Evolutionary conservation across 2,113 vertebrate genomes (phyloP).

Genomic region (Ariopsis seemanni): DNA sequence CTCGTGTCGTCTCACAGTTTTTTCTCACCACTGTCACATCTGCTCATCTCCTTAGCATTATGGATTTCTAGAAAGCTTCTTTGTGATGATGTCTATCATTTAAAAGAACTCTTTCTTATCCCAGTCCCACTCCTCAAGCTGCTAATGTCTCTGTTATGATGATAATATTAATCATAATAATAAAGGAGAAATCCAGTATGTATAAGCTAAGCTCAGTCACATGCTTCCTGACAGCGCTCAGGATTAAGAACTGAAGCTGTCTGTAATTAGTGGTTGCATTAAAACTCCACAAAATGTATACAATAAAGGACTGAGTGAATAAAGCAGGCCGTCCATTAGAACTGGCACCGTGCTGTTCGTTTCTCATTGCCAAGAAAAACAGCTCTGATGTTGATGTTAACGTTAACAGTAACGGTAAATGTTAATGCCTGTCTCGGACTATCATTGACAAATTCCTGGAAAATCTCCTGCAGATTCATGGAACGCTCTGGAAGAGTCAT

Average conservation of each 20-base stretch:
- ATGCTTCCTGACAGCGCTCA: not conserved
- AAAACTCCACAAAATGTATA: not conserved
- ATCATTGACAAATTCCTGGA: constrained; percentile 36
- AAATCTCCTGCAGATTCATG: constrained; percentile 18
- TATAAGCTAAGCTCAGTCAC: not conserved
- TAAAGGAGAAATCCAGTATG: not conserved
- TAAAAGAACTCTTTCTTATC: not conserved
- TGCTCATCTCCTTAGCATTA: not conserved
- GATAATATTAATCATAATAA: not conserved
- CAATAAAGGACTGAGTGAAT: not conserved
- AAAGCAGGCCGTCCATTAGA: not conserved
- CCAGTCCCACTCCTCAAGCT: not conserved
- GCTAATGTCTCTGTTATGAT: not conserved
- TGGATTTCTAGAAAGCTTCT: not conserved
- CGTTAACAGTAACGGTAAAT: not conserved
- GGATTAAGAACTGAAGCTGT: not conserved
- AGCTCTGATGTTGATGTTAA: constrained; percentile 12
- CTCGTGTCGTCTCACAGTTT: not conserved
- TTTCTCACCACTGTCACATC: not conserved
- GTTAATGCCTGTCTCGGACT: constrained; percentile 14
- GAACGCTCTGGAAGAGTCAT: constrained; percentile 15
- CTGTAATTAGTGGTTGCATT: not conserved
- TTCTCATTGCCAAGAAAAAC: constrained; percentile 20
- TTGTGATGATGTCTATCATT: not conserved
- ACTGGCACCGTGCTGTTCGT: not conserved